Percentiles rank a stretch among this genome's conserved stretches.
phyloP scores from a whole-genome alignment of 2,888 invertebrate genomes.

The Limnephilus lunatus region DNA sequence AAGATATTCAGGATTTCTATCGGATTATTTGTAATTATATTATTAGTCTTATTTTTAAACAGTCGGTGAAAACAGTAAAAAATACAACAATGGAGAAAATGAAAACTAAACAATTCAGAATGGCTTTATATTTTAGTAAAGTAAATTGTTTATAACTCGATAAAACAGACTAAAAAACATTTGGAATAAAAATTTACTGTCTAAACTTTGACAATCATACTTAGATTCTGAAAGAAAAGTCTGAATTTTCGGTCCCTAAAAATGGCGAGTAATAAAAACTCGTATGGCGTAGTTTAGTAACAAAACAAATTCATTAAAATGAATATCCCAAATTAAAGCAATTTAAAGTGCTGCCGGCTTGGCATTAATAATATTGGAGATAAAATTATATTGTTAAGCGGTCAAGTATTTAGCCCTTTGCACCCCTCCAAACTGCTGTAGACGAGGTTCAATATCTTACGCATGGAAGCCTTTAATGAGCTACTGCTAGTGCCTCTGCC shows the following conservation, averaged over 20 bases:
- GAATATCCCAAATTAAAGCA: neutral
- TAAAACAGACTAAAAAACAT: neutral
- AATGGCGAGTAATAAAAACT: neutral
- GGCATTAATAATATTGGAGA: slow-evolving; percentile 16
- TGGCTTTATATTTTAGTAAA: too few relatives aligned
- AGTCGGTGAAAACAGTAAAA: too few relatives aligned
- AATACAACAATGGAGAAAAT: neutral
- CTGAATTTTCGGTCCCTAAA: too few relatives aligned
- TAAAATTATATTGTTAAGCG: slow-evolving; percentile 15
- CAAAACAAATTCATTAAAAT: neutral
- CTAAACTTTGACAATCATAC: neutral
- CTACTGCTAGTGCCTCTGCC: neutral
- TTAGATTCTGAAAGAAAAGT: neutral
- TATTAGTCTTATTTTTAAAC: too few relatives aligned
- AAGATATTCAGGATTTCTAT: too few relatives aligned
- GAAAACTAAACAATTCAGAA: neutral
- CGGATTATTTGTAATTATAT: too few relatives aligned
- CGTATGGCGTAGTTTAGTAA: neutral
- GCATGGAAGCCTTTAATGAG: slow-evolving; percentile 38
- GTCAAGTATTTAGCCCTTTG: slow-evolving; percentile 37
- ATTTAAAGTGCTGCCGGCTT: neutral
- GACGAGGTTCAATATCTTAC: slow-evolving; percentile 35
- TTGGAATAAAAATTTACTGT: neutral
- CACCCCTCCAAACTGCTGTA: neutral
- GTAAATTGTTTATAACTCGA: too few relatives aligned